A percentile compares a stretch with the other conserved stretches of the same genome.
Evolutionary conservation across 1,140 invertebrate species (phyloP).

Genomic region (Dinoponera quadriceps): DNA sequence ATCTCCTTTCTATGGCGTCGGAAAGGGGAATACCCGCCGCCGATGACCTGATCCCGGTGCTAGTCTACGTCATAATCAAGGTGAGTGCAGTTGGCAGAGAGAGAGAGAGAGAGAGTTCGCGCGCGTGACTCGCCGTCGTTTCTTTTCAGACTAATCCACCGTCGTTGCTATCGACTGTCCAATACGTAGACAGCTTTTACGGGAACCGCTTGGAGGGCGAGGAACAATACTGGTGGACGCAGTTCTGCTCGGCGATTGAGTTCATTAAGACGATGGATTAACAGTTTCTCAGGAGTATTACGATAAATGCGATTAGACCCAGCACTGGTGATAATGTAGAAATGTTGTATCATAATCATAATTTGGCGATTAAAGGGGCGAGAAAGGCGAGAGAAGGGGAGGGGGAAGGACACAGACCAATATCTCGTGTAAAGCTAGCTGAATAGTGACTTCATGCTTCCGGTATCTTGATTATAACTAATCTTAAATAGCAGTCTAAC

Average conservation of each 20-base stretch:
- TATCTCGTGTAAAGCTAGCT: conserved; percentile 54
- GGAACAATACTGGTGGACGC: conserved; percentile 99
- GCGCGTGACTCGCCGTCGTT: not conserved
- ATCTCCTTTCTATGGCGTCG: conserved; percentile 94
- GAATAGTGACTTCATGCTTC: conserved; percentile 36
- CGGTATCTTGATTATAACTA: conserved; percentile 35
- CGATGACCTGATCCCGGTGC: conserved; percentile 98
- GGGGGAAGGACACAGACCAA: conserved; percentile 43
- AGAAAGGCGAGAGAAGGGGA: not conserved
- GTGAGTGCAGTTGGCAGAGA: conserved; percentile 84
- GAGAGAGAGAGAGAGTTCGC: not conserved
- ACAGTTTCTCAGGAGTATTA: conserved; percentile 63
- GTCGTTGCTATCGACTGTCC: conserved; percentile 97
- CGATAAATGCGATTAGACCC: conserved; percentile 36
- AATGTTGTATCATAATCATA: conserved; percentile 70
- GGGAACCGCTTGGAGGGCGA: conserved; percentile 94
- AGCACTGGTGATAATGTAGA: conserved; percentile 63
- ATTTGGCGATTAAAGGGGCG: conserved; percentile 43
- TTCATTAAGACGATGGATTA: conserved; percentile 99
- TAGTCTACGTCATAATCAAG: conserved; percentile 98
- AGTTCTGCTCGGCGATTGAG: conserved; percentile 98
- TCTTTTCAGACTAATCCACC: conserved; percentile 95
- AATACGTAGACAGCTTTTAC: conserved; percentile 98
- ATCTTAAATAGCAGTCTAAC: conserved; percentile 43
- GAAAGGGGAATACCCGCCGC: conserved; percentile 95